A percentile compares a stretch with the other conserved stretches of the same genome.
Conservation (phyloP, 2,888 invertebrate species). For the Aphidius colemani region DNA sequence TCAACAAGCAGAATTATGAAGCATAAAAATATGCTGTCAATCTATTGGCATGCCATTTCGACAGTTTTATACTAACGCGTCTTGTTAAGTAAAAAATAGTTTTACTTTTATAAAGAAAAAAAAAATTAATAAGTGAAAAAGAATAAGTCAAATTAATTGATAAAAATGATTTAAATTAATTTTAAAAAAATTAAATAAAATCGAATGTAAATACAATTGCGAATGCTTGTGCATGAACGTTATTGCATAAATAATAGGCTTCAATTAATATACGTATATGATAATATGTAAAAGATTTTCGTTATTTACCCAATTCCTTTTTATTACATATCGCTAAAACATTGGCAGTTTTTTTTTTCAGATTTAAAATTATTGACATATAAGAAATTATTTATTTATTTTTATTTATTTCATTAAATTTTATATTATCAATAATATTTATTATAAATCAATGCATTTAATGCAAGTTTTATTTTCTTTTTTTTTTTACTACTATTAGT, state of each 20-base stretch:
- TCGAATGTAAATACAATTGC: conserved; percentile 48
- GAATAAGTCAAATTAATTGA: conserved; percentile 24
- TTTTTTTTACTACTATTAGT: too few species aligned
- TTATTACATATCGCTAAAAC: conserved; percentile 2
- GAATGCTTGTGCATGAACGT: conserved; percentile 46
- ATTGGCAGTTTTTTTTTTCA: too few species aligned
- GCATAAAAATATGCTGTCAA: conserved; percentile 34
- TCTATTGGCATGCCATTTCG: conserved; percentile 26
- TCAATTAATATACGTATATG: conserved; percentile 46
- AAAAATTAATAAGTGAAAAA: conserved; percentile 20
- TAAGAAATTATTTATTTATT: neutral
- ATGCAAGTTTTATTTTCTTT: too few species aligned
- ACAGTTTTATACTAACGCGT: conserved; percentile 51
- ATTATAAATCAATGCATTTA: conserved; percentile 6
- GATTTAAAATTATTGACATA: too few species aligned
- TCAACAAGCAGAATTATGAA: conserved; percentile 37
- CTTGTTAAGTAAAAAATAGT: conserved; percentile 49
- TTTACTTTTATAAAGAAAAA: conserved; percentile 51
- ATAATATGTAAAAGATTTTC: conserved; percentile 35
- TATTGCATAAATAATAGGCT: conserved; percentile 44
- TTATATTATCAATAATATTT: conserved; percentile 22
- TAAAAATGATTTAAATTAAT: conserved; percentile 30
- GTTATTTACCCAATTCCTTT: conserved; percentile 16
- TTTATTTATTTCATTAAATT: conserved; percentile 26
- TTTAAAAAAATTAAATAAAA: conserved; percentile 36